A percentile compares a stretch with the other conserved stretches of the same genome.
Conservation (phyloP, 2,888 invertebrate species). For the Chrysolina oricalcia region DNA sequence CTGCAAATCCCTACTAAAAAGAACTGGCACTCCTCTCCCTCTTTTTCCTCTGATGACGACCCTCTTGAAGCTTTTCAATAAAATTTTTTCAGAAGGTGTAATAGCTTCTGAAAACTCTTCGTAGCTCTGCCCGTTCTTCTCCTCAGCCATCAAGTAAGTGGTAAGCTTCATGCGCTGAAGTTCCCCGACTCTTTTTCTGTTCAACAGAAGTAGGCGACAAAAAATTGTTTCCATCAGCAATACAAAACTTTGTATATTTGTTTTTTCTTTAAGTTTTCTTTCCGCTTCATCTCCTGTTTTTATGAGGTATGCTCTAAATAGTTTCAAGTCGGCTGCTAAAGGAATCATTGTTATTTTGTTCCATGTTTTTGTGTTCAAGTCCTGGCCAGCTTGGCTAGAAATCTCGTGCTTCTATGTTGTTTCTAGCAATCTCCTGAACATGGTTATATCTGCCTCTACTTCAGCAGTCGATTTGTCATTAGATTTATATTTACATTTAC, state of each 20-base stretch:
- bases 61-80: constrained; percentile 46
- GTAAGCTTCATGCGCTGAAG: constrained; percentile 49
- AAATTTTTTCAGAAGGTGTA: constrained; percentile 28
- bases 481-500: constrained; percentile 26
- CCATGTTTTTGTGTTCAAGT: constrained; percentile 51
- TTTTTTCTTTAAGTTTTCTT: constrained; percentile 29
- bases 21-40: constrained; percentile 43
- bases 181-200: constrained; percentile 57
- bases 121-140: constrained; percentile 30
- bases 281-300: constrained; percentile 23
- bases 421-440: constrained; percentile 37
- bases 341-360: constrained; percentile 49
- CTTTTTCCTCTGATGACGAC: constrained; percentile 42
- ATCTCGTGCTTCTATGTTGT: constrained; percentile 47
- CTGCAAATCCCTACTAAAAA: constrained; percentile 56
- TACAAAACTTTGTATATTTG: constrained; percentile 35
- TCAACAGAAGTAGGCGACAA: constrained; percentile 57
- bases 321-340: constrained; percentile 38
- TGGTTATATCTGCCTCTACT: constrained; percentile 23
- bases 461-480: constrained; percentile 23
- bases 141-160: constrained; percentile 25
- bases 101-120: constrained; percentile 47
- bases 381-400: constrained; percentile 39
- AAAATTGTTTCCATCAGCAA: constrained; percentile 52
- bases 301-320: constrained; percentile 29